phyloP scores from a whole-genome alignment of 2,888 invertebrate genomes.

The Pristionchus arcanus region DNA sequence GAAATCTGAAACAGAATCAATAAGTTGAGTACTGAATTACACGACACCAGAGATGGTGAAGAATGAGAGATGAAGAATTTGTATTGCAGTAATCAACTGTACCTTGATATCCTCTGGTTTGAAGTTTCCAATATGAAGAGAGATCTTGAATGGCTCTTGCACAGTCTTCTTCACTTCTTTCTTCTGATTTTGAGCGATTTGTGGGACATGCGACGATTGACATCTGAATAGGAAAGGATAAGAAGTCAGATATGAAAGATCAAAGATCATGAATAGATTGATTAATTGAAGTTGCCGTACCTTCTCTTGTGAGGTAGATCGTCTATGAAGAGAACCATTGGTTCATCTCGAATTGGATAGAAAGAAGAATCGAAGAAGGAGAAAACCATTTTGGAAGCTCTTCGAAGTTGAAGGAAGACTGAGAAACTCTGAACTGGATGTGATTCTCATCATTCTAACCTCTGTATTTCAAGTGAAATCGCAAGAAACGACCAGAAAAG shows the following conservation, averaged over 20 bases:
- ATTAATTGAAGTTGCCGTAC: neutral
- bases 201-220: neutral
- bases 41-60: neutral
- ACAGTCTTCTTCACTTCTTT: neutral
- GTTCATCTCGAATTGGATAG: neutral
- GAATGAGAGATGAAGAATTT: neutral
- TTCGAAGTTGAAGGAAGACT: neutral
- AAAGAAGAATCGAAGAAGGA: slow-evolving; percentile 47
- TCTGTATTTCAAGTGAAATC: neutral
- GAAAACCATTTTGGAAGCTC: slow-evolving; percentile 27
- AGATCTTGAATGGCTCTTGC: slow-evolving; percentile 2
- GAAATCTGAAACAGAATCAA: slow-evolving; percentile 25
- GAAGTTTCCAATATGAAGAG: slow-evolving; percentile 53
- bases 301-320: slow-evolving; percentile 40
- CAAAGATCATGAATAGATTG: neutral
- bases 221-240: neutral
- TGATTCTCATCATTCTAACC: neutral
- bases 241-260: neutral
- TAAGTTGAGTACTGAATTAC: neutral
- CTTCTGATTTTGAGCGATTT: neutral
- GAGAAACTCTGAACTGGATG: neutral
- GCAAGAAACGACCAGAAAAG: slow-evolving; percentile 46
- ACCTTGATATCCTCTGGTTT: slow-evolving; percentile 56
- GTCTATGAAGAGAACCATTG: slow-evolving; percentile 26
- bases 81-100: neutral